Base-by-base conservation (phyloP, 2,888 invertebrate genomes). In the Pandemis heparana region DNA sequence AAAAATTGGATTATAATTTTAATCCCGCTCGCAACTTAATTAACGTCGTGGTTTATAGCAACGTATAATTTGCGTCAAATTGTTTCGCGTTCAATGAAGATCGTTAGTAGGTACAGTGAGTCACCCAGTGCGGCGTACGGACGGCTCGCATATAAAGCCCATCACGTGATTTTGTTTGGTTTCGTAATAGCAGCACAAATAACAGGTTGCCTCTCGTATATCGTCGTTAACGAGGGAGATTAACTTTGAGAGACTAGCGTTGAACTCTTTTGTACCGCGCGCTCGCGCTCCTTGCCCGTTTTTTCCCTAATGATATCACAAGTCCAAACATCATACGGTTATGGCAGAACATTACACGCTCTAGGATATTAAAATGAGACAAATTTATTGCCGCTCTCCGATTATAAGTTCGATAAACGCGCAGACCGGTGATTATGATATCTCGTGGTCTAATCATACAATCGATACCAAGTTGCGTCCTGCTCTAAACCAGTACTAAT, bases 341-440 rank as follows among this genome's bases (percentile, higher is more conserved):
- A 87, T 84, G 82, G 81, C 82, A 84, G 87, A 87, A 89, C 87
- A 89, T 90, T 87, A 92, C 88, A 90, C 89, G 89, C 90, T 91
- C 89, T 88, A 87, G 88, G 86, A 88, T 93, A 92, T 92, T 92
- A 92, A 93, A 92, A 94, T 91, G 92, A 92, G 92, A 93, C 94
- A 92, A 94, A 94, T 94, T 93, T 93, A 94, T 92, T 87, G 91
- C 92, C 87, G 87, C 85, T 83, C 90, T 88, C 87, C 89, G 93
- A 94, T 94, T 92, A 93, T 91, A 87, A 83, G 88, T 89, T 92
- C 91, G 93, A 94, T 94, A 94, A 92, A 94, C 92, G 89, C 90
- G 82, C 88, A 92, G 91, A 90, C 93, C 93, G 89, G 92, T 94
- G 94, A 94, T 94, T 94, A 94, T 94, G 94, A 94, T 94, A 94